Percentiles rank a stretch among this genome's conserved stretches.
phyloP scores from a whole-genome alignment of 2,797 vertebrate genomes.

The Ctenochaetus hawaiiensis region DNA sequence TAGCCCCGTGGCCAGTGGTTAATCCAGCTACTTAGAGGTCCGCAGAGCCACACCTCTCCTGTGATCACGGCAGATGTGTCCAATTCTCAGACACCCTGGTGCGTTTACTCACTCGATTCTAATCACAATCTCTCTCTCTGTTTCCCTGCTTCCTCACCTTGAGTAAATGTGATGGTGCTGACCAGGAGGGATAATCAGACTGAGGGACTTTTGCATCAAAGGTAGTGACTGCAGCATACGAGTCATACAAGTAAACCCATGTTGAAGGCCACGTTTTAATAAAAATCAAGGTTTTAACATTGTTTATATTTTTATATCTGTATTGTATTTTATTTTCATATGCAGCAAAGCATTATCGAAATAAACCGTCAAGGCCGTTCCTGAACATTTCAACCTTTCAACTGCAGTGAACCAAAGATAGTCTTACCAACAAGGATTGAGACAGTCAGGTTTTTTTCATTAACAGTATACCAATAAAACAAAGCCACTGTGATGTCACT shows the following conservation, averaged over 20 bases:
- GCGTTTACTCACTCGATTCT: slow-evolving; percentile 62
- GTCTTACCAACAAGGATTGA: too few species aligned
- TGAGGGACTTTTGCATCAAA: slow-evolving; percentile 37
- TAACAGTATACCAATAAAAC: too few species aligned
- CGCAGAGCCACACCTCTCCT: slow-evolving; percentile 62
- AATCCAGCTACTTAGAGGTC: slow-evolving; percentile 80
- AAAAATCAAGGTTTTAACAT: too few species aligned
- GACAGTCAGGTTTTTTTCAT: too few species aligned
- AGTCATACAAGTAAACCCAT: slow-evolving; percentile 1
- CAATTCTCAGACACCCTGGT: slow-evolving; percentile 56
- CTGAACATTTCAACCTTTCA: too few species aligned
- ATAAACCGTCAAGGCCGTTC: too few species aligned
- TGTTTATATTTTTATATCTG: too few species aligned
- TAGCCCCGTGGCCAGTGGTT: slow-evolving; percentile 75
- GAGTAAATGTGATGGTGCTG: slow-evolving; percentile 27
- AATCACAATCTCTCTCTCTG: slow-evolving; percentile 52
- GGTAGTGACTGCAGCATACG: slow-evolving; percentile 34
- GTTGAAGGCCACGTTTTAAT: not conserved
- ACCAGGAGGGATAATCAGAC: slow-evolving; percentile 44
- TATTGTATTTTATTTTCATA: too few species aligned
- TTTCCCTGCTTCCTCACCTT: slow-evolving; percentile 39
- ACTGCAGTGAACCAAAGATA: too few species aligned
- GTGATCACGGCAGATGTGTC: slow-evolving; percentile 75
- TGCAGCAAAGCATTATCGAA: too few species aligned
- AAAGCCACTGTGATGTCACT: too few species aligned